Percentiles rank a stretch among this genome's conserved stretches.
Conservation (phyloP, 2,888 invertebrate species). For the Philereme vetulata region DNA sequence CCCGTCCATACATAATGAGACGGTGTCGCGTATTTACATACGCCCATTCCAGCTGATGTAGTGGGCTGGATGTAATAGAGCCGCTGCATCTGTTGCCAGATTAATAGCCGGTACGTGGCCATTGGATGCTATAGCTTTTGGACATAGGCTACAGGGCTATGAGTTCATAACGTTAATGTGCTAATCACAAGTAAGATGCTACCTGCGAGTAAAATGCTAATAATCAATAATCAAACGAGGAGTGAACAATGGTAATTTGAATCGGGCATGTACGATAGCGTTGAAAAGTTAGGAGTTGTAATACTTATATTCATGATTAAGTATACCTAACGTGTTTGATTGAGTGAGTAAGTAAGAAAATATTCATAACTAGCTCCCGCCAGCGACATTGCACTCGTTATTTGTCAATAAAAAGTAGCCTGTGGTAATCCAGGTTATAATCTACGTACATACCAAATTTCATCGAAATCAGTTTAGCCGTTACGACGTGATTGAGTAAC, state of each 20-base stretch:
- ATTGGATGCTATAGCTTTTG: constrained; percentile 40
- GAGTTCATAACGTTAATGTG: constrained; percentile 34
- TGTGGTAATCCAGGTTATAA: too few species aligned
- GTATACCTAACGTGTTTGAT: too few species aligned
- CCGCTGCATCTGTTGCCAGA: constrained; percentile 60
- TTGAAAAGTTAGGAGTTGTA: too few species aligned
- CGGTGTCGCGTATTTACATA: constrained; percentile 43
- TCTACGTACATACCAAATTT: too few species aligned
- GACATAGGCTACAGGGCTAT: constrained; percentile 34
- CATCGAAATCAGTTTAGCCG: too few species aligned
- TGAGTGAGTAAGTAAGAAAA: too few species aligned
- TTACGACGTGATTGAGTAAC: too few species aligned
- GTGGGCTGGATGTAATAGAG: constrained; percentile 50
- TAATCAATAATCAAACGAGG: constrained; percentile 1
- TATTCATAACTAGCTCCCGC: too few species aligned
- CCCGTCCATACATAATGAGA: constrained; percentile 46
- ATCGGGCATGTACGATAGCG: too few species aligned
- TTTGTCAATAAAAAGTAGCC: too few species aligned
- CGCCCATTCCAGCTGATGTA: constrained; percentile 30
- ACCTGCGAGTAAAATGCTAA: background rate
- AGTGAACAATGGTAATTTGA: background rate
- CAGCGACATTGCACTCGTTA: too few species aligned
- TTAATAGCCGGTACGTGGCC: constrained; percentile 59
- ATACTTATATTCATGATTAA: too few species aligned
- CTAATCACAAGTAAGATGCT: constrained; percentile 23